These are phyloP conservation scores for Chroicocephalus ridibundus DNA, from an alignment of 2,113 vertebrate species.

Conservation along the genomic window DNA sequence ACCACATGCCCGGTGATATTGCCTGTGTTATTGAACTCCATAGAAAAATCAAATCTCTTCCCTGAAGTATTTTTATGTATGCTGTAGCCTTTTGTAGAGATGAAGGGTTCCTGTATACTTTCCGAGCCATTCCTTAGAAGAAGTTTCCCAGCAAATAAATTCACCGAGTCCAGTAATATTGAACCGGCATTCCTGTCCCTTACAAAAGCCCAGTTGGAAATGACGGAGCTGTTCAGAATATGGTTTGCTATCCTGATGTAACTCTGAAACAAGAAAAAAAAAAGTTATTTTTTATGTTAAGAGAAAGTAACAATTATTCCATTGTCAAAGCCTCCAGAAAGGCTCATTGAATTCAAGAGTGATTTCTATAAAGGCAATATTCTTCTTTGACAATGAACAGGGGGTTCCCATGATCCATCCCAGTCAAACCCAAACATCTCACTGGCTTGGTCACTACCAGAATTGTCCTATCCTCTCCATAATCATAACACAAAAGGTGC, in stretches of 20 bases:
- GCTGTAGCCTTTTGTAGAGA: slow-evolving; percentile 57
- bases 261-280: slow-evolving; percentile 47
- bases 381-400: background rate
- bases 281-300: background rate
- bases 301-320: background rate
- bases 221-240: slow-evolving; percentile 50
- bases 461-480: background rate
- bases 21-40: background rate
- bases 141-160: slow-evolving; percentile 63
- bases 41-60: slow-evolving; percentile 51
- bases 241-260: slow-evolving; percentile 72
- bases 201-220: slow-evolving; percentile 73
- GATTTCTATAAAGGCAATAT: background rate
- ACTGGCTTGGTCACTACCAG: background rate
- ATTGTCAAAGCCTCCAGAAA: background rate
- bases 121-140: slow-evolving; percentile 6
- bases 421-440: background rate
- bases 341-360: background rate
- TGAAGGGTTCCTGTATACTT: slow-evolving; percentile 57
- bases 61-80: slow-evolving; percentile 19
- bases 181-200: slow-evolving; percentile 60
- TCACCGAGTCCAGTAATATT: slow-evolving; percentile 72
- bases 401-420: background rate
- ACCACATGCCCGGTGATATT: slow-evolving; percentile 42
- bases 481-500: background rate